Percentiles rank a stretch among this genome's conserved stretches.
phyloP scores from a whole-genome alignment of 2,113 vertebrate genomes.

The Taurulus bubalis region DNA sequence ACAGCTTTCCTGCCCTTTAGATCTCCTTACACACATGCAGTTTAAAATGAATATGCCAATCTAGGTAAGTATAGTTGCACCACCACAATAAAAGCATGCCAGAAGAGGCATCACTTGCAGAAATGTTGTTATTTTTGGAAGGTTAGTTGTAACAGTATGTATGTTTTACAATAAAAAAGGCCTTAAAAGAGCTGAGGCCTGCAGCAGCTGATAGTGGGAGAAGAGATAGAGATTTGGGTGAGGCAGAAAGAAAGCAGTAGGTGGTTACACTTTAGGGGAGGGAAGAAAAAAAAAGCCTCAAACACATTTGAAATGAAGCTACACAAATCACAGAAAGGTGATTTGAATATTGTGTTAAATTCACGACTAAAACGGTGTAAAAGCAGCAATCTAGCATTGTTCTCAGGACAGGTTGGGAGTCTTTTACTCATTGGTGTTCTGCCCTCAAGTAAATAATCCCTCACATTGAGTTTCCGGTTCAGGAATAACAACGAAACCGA shows the following conservation, averaged over 20 bases:
- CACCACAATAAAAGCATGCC: slow-evolving; percentile 37
- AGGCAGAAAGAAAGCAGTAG: slow-evolving; percentile 37
- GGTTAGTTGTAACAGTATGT: neutral
- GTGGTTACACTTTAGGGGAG: neutral
- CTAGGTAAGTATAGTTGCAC: neutral
- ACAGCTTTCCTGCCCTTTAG: neutral
- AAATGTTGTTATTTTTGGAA: slow-evolving; percentile 5
- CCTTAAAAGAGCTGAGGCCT: slow-evolving; percentile 58
- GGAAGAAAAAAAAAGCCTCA: neutral
- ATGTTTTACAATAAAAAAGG: slow-evolving; percentile 48
- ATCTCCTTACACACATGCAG: neutral
- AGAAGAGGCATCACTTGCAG: slow-evolving; percentile 1
- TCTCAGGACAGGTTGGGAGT: neutral
- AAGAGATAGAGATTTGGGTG: slow-evolving; percentile 38
- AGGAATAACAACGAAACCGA: neutral
- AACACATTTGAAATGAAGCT: neutral
- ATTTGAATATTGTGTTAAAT: no score
- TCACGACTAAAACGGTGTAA: neutral
- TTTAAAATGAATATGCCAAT: neutral
- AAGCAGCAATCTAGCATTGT: neutral
- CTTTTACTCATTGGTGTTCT: neutral
- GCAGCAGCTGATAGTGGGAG: slow-evolving; percentile 55
- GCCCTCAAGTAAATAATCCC: neutral
- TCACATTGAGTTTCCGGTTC: neutral
- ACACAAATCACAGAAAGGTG: neutral